These are phyloP conservation scores for Diabrotica undecimpunctata DNA, from an alignment of 1,140 invertebrate genomes.

Conservation along the genomic window DNA sequence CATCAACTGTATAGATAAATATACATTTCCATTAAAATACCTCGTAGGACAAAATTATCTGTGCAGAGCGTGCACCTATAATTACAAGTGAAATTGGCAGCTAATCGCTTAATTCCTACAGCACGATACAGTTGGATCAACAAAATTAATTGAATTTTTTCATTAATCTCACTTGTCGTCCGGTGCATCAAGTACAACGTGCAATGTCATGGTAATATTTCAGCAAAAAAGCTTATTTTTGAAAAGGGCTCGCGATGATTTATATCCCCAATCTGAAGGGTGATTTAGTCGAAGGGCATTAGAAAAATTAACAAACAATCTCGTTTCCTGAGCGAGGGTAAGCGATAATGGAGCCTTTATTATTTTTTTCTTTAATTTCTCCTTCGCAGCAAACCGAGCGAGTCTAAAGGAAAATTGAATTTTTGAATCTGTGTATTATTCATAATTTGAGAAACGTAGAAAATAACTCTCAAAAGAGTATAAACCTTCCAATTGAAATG, in stretches of 20 bases:
- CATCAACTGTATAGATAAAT: no score
- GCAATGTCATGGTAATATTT: constrained; percentile 2
- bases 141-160: constrained; percentile 1
- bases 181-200: not conserved
- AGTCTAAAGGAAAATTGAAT: not conserved
- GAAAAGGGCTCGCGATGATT: not conserved
- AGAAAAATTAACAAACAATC: constrained; percentile 3
- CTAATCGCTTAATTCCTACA: not conserved
- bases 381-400: not conserved
- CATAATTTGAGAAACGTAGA: not conserved
- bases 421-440: not conserved
- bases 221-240: constrained; percentile 2
- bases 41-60: no score
- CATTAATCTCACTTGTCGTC: constrained; percentile 2
- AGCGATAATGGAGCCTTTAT: not conserved
- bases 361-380: not conserved
- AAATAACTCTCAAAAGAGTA: no score
- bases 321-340: not conserved
- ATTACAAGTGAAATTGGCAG: no score
- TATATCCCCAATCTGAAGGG: constrained; percentile 1
- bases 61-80: no score
- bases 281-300: not conserved
- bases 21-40: no score
- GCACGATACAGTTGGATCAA: not conserved
- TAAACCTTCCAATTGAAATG: no score